Base-by-base conservation (phyloP, 1,140 invertebrate genomes). In the Drosophila varians region DNA sequence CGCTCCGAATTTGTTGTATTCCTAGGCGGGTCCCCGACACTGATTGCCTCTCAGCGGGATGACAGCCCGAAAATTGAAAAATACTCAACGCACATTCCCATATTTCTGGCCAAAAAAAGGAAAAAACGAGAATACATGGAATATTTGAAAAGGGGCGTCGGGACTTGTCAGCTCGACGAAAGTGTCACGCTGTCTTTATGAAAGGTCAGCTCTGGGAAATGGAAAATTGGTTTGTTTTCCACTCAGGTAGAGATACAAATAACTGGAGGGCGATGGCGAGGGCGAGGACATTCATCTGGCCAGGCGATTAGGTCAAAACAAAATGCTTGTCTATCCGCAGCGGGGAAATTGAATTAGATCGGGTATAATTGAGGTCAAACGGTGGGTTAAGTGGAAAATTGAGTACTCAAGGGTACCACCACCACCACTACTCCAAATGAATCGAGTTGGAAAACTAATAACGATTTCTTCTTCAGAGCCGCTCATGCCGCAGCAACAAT, bases 291-390 rank as follows among this genome's bases (percentile, higher is more conserved):
- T 26, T 58, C 34, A 57, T 55, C 64, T 55, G 74, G 45, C 53
- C 65, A 84, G 79, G 71, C 76, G 79, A 80, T 80, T 76, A 76
- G 80, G 72, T 76, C 56, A 75, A 49, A 68, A 72, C 65, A 73
- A 42, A 56, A 68, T 64, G 46, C 18, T 36, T 28, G 21, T 38
- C 23, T 23, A 23, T 42, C 3, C 19, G 25, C 3, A 12, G 56
- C 58, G 47, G 76, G 76, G 47, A 76, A 80, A 74, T 61, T 49
- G 80, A 57, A 84, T 84, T 84, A 76, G 80, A 53, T 60, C 45
- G 18, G 80, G 46, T 55, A 71, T 86, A 84, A 84, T 84, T 76
- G 82, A 80, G 80, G 80, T 84, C 80, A 87, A 84, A 47, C 75
- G 74, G 38, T 3, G 28, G 64, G 62, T 65, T 66, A 66, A 66